Base-by-base conservation (phyloP, 2,797 vertebrate genomes). In the Novumbra hubbsi region DNA sequence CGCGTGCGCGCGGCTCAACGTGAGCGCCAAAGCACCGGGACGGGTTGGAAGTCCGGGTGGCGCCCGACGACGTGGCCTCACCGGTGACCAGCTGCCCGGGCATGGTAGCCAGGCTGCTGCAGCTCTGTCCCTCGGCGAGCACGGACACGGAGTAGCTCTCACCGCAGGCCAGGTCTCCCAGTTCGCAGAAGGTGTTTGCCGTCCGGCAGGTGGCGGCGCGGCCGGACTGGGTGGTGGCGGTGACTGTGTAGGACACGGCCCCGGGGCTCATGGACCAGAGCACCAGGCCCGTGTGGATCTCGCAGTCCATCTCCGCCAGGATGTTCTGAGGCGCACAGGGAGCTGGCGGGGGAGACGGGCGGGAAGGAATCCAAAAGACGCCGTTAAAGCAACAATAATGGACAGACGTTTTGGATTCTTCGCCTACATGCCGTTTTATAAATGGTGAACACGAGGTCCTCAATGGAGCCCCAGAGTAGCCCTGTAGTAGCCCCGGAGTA, bases 81-180 rank as follows among this genome's bases (percentile, higher is more conserved):
- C 94, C 91, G 8, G 94, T 94, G 62, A 80, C 67, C 76, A 95
- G 78, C 1, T 62, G 34, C 71, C 75, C 80, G 0, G 27, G 68
- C 91, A 92, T 90, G 77, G 80, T 48, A n/a, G 81, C 81, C 0
- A 71, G 5, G 78, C 84, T 90, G 85, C 73, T 89, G 83, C 94
- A 95, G 27, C 4, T 78, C 15, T 72, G 32, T 76, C 93, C 92
- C 19, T 71, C 5, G 1, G 91, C 88, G 30, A 49, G 77, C 14
- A 95, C 90, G 0, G 84, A 79, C 49, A 95, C 62, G 0, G 78
- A 82, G 88, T 94, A 95, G 48, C 74, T 85, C 62, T 87, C 82
- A 27, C 92, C 93, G 74, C 94, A 95, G 2, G 66, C 73, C 72
- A 95, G 78, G 0, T 73, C 77, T 0, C 71, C 72, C 73, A 94